Base-by-base conservation (phyloP, 2,888 invertebrate species). In the Dusona sp. region DNA sequence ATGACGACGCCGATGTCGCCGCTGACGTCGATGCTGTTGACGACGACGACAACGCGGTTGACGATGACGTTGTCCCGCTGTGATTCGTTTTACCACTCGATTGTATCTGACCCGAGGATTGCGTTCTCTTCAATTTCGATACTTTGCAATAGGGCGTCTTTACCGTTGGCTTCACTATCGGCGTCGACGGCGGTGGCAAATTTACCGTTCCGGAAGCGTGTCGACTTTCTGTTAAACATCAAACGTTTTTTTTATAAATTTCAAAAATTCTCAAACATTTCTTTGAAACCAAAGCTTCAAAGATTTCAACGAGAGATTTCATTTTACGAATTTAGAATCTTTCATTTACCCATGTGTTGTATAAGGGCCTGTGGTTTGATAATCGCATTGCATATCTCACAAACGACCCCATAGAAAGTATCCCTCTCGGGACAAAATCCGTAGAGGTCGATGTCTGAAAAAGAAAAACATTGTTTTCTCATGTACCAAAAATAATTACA, bases 381-480 rank as follows among this genome's bases (percentile, higher is more conserved):
- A 92, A 97, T 96, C 89, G 96, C 96, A 89, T 96, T 96, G 94
- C 98, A 98, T 93, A 96, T 95, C 94, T 97, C 97, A 94, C 98
- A 98, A 90, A 97, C 96, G 85, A 97, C 97, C 86, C 97, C 96
- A 93, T 96, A 96, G 90, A 97, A 96, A 87, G 96, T 95, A 94
- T 97, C 97, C 94, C 96, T 96, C 91, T 97, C 97, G 36, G 98
- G 98, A 91, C 97, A 97, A 91, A 97, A 95, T 70, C 97, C 97
- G 94, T 97, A 97, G 83, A 97, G 95, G 89, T 96, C 96, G 96
- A 97, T 97, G 93, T 96, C 96, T 94, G 96, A 70, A 93, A 61
- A 61, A 93, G 75, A 48, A 68, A 51, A 72, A 11, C 0, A n/a
- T 36, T 54, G 33, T 42, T 61, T 81, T 33, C 0, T 36, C 3